Evolutionary conservation across 2,888 invertebrate genomes (phyloP).

Genomic region (Andrena marginata): DNA sequence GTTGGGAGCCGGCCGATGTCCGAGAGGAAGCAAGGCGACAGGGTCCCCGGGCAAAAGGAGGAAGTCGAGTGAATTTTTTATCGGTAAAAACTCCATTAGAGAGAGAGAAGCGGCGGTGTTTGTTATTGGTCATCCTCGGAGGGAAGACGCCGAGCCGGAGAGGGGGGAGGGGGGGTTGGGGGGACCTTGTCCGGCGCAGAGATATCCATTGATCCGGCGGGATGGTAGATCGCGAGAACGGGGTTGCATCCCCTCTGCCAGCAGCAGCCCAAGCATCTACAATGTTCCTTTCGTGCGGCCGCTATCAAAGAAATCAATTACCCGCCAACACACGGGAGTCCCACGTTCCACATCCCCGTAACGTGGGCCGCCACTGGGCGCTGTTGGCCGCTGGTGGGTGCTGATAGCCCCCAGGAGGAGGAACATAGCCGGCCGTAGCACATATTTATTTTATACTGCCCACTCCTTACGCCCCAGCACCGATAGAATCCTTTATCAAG

Average conservation of each 20-base stretch:
- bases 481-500: conserved; percentile 75
- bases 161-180: conserved; percentile 44
- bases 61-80: conserved; percentile 84
- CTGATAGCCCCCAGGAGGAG: background rate
- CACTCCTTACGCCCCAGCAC: conserved; percentile 65
- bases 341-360: conserved; percentile 52
- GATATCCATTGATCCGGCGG: conserved; percentile 81
- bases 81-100: conserved; percentile 85
- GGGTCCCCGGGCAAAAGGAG: conserved; percentile 72
- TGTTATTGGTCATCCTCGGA: conserved; percentile 84
- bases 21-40: conserved; percentile 57
- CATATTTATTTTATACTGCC: conserved; percentile 79
- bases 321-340: conserved; percentile 74
- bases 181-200: conserved; percentile 79
- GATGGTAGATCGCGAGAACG: conserved; percentile 76
- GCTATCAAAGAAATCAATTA: conserved; percentile 82
- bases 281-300: conserved; percentile 77
- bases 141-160: conserved; percentile 71
- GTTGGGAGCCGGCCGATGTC: conserved; percentile 61
- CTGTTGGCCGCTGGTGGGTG: conserved; percentile 25
- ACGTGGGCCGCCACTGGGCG: conserved; percentile 51
- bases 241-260: conserved; percentile 66
- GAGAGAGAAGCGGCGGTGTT: conserved; percentile 82
- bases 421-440: conserved; percentile 60
- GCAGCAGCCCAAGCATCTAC: conserved; percentile 73